phyloP scores from a whole-genome alignment of 1,140 invertebrate species.

The Zaprionus inermis region DNA sequence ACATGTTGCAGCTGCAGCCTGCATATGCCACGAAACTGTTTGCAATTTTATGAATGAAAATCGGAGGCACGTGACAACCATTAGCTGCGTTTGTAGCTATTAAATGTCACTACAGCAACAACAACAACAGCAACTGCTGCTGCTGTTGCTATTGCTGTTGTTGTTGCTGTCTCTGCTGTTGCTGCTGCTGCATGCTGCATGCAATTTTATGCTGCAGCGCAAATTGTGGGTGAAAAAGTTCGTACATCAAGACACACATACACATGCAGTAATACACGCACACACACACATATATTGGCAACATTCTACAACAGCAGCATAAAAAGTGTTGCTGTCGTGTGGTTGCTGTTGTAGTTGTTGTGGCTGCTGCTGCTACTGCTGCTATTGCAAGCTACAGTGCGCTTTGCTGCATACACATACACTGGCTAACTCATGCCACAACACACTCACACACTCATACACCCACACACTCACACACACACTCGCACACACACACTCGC shows the following conservation, averaged over 20 bases:
- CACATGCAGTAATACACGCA: conserved; percentile 35
- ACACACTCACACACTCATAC: conserved; percentile 28
- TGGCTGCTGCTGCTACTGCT: conserved; percentile 42
- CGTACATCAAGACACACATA: conserved; percentile 44
- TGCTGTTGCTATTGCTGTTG: neutral
- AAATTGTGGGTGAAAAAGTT: conserved; percentile 79
- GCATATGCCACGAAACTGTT: conserved; percentile 31
- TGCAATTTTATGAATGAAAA: conserved; percentile 74
- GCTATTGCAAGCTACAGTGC: conserved; percentile 70
- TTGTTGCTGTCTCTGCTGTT: neutral
- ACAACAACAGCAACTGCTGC: conserved; percentile 23
- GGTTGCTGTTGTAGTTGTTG: conserved; percentile 46
- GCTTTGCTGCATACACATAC: conserved; percentile 56
- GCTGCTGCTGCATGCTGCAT: conserved; percentile 40
- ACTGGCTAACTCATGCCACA: neutral
- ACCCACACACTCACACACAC: conserved; percentile 17
- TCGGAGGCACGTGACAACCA: conserved; percentile 76
- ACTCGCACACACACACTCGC: conserved; percentile 26
- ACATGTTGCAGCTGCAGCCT: conserved; percentile 40
- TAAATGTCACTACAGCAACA: conserved; percentile 69
- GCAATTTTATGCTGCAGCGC: conserved; percentile 53
- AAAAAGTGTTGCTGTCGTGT: conserved; percentile 70
- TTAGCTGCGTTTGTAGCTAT: conserved; percentile 71
- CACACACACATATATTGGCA: no score
- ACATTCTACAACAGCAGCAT: conserved; percentile 68